phyloP scores from a whole-genome alignment of 2,888 invertebrate species.

The Alloscopus bannaensis region DNA sequence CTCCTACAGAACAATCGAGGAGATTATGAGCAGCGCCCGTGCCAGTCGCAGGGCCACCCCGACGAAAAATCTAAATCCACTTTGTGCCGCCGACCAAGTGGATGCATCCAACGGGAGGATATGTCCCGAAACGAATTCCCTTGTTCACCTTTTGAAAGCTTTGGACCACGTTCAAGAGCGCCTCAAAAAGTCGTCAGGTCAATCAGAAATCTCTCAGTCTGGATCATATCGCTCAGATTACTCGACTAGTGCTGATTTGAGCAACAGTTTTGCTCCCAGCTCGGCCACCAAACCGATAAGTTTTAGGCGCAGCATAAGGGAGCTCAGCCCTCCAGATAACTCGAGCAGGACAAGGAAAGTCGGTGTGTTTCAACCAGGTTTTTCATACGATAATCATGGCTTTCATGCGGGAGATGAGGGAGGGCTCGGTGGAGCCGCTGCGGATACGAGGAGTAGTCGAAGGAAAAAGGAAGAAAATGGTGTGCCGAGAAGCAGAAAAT shows the following conservation, averaged over 20 bases:
- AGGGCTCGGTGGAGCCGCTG: not conserved
- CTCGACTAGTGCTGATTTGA: conserved; percentile 28
- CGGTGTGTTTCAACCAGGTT: conserved; percentile 70
- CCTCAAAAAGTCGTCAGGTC: conserved; percentile 46
- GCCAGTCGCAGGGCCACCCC: conserved; percentile 24
- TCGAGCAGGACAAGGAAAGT: conserved; percentile 64
- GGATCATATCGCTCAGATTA: conserved; percentile 34
- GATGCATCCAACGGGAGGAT: conserved; percentile 23
- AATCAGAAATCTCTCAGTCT: conserved; percentile 23
- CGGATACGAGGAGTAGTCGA: too few relatives aligned
- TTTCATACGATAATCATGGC: conserved; percentile 69
- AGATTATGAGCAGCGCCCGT: conserved; percentile 42
- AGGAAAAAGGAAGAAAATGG: too few relatives aligned
- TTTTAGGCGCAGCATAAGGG: conserved; percentile 14
- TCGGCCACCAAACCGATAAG: conserved; percentile 18
- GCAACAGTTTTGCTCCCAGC: conserved; percentile 24
- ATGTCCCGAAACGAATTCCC: conserved; percentile 85
- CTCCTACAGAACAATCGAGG: conserved; percentile 39
- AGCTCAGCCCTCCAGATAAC: not conserved
- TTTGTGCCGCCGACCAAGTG: conserved; percentile 11
- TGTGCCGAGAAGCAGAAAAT: too few relatives aligned
- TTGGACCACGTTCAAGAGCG: conserved; percentile 81
- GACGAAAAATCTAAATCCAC: not conserved
- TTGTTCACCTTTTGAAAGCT: conserved; percentile 88
- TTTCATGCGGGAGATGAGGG: conserved; percentile 49